Evolutionary conservation across 2,797 vertebrate genomes (phyloP).

Genomic region (Cottoperca gobio): DNA sequence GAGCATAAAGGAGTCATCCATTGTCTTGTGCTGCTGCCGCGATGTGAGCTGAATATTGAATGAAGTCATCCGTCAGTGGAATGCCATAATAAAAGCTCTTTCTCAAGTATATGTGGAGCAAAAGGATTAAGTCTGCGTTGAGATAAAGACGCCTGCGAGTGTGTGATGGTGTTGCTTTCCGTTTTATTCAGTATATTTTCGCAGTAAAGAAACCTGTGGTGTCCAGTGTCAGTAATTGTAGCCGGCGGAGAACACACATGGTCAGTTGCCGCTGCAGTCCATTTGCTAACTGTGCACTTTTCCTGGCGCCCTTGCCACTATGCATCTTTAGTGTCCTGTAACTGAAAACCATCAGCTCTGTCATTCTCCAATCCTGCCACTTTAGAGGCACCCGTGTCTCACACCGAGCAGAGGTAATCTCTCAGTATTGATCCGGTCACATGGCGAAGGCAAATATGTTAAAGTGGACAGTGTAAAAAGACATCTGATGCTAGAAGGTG

Average conservation of each 20-base stretch:
- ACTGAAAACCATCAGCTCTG: slow-evolving; percentile 67
- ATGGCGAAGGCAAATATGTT: slow-evolving; percentile 53
- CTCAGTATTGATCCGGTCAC: slow-evolving; percentile 76
- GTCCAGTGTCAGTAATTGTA: slow-evolving; percentile 58
- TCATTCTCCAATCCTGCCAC: slow-evolving; percentile 44
- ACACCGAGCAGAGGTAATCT: slow-evolving; percentile 63
- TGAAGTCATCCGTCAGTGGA: slow-evolving; percentile 32
- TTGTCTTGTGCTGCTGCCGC: slow-evolving; percentile 20
- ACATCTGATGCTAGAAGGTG: slow-evolving; percentile 15
- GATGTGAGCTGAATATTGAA: slow-evolving; percentile 27
- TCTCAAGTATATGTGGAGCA: slow-evolving; percentile 7
- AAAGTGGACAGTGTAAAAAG: slow-evolving; percentile 47
- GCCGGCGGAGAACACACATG: slow-evolving; percentile 45
- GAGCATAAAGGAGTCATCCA: slow-evolving; percentile 10
- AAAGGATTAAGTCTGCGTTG: slow-evolving; percentile 10
- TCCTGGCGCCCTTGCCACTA: slow-evolving; percentile 60
- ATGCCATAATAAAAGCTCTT: slow-evolving; percentile 28
- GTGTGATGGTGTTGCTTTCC: slow-evolving; percentile 1
- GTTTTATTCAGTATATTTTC: slow-evolving; percentile 13
- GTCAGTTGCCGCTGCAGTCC: slow-evolving; percentile 26
- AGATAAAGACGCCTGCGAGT: background rate
- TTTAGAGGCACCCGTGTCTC: slow-evolving; percentile 53
- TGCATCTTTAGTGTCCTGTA: slow-evolving; percentile 75
- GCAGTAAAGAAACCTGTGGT: slow-evolving; percentile 24
- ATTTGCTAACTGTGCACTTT: slow-evolving; percentile 70